Evolutionary conservation across 2,113 vertebrate genomes (phyloP), one percentile per base, ranked within the genome.

Genomic region (Rhinichthys klamathensis): DNA sequence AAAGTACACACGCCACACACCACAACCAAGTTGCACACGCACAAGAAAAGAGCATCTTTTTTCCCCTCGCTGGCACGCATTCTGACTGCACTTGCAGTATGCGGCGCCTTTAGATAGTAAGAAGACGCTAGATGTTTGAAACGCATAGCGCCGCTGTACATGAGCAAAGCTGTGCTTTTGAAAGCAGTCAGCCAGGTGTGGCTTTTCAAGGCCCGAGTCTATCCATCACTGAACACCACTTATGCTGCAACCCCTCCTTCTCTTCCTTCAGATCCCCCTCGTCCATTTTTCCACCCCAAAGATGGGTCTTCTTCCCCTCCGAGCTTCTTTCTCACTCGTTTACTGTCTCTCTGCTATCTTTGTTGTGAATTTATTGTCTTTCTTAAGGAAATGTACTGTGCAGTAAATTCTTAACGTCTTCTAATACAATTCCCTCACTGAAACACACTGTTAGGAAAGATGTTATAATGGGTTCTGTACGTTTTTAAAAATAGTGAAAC

Each of bases 121-220:
- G 92, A 92, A 92, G 93, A 94, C 83, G 92, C 89, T 87, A 94
- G 89, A 94, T 93, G 92, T 90, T 94, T 93, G 82, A 92, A 92
- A 87, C 88, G 77, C 93, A 93, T 91, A 90, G 88, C 89, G 87
- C 91, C 90, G 89, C 90, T 92, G 90, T 92, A 91, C 89, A 89
- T 88, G 58, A 80, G 67, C 63, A 86, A 89, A 89, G 79, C 87
- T 87, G 89, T 11, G 12, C 92, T 93, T 93, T 92, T 92, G 86
- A 89, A 91, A 92, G 91, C 91, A 92, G 87, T 76, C 11, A 73
- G 82, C 89, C 91, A 91, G 91, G 91, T 93, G 92, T 90, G 90
- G 93, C 89, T 93, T 92, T 92, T 93, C 90, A 92, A 91, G 87
- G 90, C 86, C 76, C 69, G 65, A 70, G 85, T 92, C 90, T 91